Conservation (phyloP, 2,113 vertebrate species). For the Gallinago jamesoni region DNA sequence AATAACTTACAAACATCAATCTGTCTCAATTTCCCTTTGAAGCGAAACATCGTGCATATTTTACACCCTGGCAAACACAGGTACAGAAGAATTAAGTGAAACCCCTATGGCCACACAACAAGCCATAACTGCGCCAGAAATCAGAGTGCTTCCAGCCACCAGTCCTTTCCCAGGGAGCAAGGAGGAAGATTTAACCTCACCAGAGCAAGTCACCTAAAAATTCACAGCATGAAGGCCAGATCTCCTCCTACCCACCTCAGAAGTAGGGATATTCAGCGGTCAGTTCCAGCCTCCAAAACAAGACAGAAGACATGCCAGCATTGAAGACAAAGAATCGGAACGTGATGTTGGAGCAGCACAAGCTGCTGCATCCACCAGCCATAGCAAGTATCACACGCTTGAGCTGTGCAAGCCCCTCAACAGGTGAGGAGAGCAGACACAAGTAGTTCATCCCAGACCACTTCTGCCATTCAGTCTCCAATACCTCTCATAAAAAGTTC, state of each 20-base stretch:
- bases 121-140: neutral
- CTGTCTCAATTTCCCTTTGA: neutral
- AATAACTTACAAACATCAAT: neutral
- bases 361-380: neutral
- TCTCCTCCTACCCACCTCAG: neutral
- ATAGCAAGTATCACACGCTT: accelerated
- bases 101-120: neutral
- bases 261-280: accelerated
- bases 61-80: neutral
- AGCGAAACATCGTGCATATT: neutral
- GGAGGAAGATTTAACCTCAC: neutral
- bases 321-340: accelerated
- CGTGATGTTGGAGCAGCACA: accelerated
- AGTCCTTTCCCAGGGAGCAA: neutral
- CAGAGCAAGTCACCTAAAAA: neutral
- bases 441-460: neutral
- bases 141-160: neutral
- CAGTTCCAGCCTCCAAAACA: neutral
- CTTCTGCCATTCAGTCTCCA: neutral
- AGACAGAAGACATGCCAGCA: neutral
- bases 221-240: neutral
- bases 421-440: accelerated
- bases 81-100: neutral
- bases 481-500: neutral
- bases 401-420: neutral